Evolutionary conservation across 2,113 vertebrate genomes (phyloP).

Genomic region (Macquaria australasica): DNA sequence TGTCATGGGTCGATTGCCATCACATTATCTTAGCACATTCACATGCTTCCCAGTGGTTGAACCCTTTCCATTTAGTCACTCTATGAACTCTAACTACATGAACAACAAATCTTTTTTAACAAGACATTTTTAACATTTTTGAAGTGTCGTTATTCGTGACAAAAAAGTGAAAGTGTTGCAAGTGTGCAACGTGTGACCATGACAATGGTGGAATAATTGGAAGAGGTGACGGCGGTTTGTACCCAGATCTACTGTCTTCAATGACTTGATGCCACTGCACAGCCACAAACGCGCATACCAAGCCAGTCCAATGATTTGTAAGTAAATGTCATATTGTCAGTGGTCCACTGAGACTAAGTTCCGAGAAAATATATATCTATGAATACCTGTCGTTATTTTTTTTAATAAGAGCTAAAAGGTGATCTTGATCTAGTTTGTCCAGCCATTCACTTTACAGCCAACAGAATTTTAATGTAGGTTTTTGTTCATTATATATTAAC

Average conservation of each 20-base stretch:
- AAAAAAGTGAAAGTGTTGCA: too few species aligned
- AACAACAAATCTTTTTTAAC: background rate
- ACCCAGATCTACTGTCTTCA: background rate
- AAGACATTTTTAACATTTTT: background rate
- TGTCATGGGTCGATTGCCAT: too few species aligned
- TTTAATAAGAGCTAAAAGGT: background rate
- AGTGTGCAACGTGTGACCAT: too few species aligned
- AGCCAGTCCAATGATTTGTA: background rate
- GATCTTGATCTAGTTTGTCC: background rate
- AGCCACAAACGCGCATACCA: background rate
- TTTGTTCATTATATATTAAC: slow-evolving; percentile 1
- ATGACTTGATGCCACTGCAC: background rate
- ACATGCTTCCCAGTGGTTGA: background rate
- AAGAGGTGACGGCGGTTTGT: background rate
- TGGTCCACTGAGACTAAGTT: background rate
- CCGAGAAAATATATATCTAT: background rate
- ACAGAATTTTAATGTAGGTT: background rate
- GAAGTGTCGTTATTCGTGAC: too few species aligned
- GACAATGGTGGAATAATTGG: too few species aligned
- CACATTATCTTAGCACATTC: too few species aligned
- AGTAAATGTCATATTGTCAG: background rate
- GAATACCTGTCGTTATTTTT: background rate
- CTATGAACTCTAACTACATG: too few species aligned
- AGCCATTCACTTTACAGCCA: background rate
- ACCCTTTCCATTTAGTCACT: background rate